Conservation (phyloP, 2,797 vertebrate genomes). For the Lepilemur ruficaudatus region DNA sequence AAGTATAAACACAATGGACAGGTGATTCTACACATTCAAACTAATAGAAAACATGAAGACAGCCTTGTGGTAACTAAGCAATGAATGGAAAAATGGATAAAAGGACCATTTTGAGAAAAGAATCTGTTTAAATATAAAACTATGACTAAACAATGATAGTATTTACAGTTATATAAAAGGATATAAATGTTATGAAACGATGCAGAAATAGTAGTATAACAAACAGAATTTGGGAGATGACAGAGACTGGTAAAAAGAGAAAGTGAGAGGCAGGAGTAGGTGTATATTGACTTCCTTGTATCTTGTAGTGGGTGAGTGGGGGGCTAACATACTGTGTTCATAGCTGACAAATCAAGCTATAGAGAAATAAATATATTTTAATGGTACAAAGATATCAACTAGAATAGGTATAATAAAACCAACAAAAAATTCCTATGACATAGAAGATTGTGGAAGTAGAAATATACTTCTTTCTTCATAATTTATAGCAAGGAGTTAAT, state of each 20-base stretch:
- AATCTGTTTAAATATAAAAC: not conserved
- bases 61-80: not conserved
- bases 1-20: not conserved
- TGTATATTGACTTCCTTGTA: not conserved
- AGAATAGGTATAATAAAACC: not conserved
- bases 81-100: slow-evolving; percentile 18
- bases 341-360: not conserved
- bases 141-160: not conserved
- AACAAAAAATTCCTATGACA: not conserved
- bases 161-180: not conserved
- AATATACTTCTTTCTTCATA: not conserved
- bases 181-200: not conserved
- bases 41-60: not conserved
- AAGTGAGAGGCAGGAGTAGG: not conserved
- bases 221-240: not conserved
- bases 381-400: not conserved
- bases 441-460: not conserved
- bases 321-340: not conserved
- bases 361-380: not conserved
- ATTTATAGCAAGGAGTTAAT: not conserved
- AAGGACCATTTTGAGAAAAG: not conserved
- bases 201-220: not conserved
- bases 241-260: not conserved
- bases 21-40: not conserved
- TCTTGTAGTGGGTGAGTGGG: not conserved